Percentiles rank a stretch among this genome's conserved stretches.
phyloP scores from a whole-genome alignment of 2,888 invertebrate species.

The Drosophila antonietae region DNA sequence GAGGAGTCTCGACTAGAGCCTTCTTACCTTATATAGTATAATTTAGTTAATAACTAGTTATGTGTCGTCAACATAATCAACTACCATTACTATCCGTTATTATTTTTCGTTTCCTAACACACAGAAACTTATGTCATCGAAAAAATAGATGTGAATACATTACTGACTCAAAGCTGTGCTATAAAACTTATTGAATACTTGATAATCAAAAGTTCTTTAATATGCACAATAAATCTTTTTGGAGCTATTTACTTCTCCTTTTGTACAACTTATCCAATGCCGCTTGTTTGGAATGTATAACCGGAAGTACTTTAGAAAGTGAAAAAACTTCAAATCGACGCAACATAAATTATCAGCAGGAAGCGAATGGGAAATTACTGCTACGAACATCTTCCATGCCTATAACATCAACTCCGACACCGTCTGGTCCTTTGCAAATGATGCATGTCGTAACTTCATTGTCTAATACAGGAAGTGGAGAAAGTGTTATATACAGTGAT shows the following conservation, averaged over 20 bases:
- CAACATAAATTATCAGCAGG: slow-evolving; percentile 16
- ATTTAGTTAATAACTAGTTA: too few species aligned
- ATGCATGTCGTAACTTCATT: background rate
- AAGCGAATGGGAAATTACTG: slow-evolving; percentile 19
- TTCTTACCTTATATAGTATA: too few species aligned
- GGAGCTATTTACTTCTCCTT: slow-evolving; percentile 44
- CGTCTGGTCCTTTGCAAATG: slow-evolving; percentile 15
- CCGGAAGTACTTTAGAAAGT: slow-evolving; percentile 6
- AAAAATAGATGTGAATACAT: background rate
- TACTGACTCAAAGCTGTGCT: background rate
- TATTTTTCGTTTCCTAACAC: background rate
- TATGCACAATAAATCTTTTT: slow-evolving; percentile 40
- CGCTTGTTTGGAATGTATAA: slow-evolving; percentile 13
- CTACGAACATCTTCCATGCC: slow-evolving; percentile 18
- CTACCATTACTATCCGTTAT: background rate
- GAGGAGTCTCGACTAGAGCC: too few species aligned
- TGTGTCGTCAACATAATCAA: too few species aligned
- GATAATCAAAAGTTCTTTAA: slow-evolving; percentile 12
- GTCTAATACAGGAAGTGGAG: slow-evolving; percentile 23
- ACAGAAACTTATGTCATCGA: background rate
- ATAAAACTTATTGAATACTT: background rate
- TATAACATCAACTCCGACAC: slow-evolving; percentile 3
- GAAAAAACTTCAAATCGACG: slow-evolving; percentile 25
- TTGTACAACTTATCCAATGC: slow-evolving; percentile 24
- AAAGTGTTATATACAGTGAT: slow-evolving; percentile 26